Percentiles rank a stretch among this genome's conserved stretches.
phyloP scores from a whole-genome alignment of 2,888 invertebrate species.

The Baccha elongata region DNA sequence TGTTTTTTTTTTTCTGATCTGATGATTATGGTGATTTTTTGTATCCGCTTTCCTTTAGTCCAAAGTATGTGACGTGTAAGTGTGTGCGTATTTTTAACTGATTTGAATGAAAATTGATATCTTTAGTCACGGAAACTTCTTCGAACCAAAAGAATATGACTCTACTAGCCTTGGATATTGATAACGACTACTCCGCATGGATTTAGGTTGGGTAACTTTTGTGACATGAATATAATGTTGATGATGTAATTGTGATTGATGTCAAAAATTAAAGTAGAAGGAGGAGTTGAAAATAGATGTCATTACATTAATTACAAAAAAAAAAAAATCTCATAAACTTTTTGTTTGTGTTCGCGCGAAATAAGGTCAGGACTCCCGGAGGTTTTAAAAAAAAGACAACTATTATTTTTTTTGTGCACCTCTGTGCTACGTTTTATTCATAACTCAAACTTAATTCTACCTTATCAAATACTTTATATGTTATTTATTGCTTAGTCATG shows the following conservation, averaged over 20 bases:
- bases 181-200: constrained; percentile 48
- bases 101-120: constrained; percentile 59
- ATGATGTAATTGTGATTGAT: constrained; percentile 73
- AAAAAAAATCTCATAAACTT: constrained; percentile 25
- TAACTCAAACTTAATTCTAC: no score
- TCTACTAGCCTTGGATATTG: constrained; percentile 37
- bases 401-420: no score
- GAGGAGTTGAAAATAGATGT: constrained; percentile 43
- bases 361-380: no score
- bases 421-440: no score
- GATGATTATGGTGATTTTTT: constrained; percentile 56
- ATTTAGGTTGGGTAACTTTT: constrained; percentile 55
- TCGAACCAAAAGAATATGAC: background rate
- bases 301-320: constrained; percentile 62
- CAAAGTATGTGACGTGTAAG: background rate
- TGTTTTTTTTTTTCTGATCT: constrained; percentile 6
- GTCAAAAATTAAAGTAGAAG: constrained; percentile 22
- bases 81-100: constrained; percentile 5
- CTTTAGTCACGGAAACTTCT: constrained; percentile 59
- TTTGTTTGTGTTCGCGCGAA: background rate
- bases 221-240: constrained; percentile 61
- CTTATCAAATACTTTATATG: no score
- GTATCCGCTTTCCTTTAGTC: constrained; percentile 26
- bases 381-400: no score
- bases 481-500: no score